Percentiles rank a stretch among this genome's conserved stretches.
phyloP scores from a whole-genome alignment of 92 coral and sea anemone species.

The Virgularia gustaviana region DNA sequence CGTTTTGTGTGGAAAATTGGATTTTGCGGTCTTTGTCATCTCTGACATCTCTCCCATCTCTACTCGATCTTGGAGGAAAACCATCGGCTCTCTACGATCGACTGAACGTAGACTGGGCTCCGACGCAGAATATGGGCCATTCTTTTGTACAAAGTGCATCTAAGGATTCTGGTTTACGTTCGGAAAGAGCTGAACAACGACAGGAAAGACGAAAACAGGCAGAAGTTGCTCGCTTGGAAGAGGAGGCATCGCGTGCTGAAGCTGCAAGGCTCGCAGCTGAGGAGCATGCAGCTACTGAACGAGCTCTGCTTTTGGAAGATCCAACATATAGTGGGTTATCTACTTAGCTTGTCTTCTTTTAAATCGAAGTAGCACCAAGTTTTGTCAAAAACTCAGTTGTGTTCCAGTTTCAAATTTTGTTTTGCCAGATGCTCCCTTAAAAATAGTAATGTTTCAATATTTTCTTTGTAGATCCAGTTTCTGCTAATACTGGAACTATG shows the following conservation, averaged over 20 bases:
- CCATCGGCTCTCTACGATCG: constrained; percentile 22
- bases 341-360: neutral
- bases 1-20: no score
- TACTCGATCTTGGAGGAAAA: constrained; percentile 25
- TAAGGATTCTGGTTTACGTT: constrained; percentile 26
- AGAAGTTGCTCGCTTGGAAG: constrained; percentile 32
- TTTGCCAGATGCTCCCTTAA: neutral
- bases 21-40: no score
- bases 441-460: neutral
- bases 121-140: constrained; percentile 41
- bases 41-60: no score
- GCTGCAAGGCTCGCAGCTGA: constrained; percentile 12
- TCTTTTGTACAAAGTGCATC: constrained; percentile 32
- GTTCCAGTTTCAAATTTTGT: neutral
- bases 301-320: neutral
- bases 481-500: constrained; percentile 14
- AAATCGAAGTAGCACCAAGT: no score
- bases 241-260: constrained; percentile 40
- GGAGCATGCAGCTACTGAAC: constrained; percentile 2
- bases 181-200: constrained; percentile 31
- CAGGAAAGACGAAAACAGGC: constrained; percentile 13
- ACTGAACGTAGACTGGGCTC: constrained; percentile 38
- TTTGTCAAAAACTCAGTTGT: neutral
- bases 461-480: constrained; percentile 32
- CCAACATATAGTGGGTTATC: constrained; percentile 18